These are phyloP conservation scores for Malurus elegans DNA, from an alignment of 2,113 vertebrate species.

Conservation along the genomic window DNA sequence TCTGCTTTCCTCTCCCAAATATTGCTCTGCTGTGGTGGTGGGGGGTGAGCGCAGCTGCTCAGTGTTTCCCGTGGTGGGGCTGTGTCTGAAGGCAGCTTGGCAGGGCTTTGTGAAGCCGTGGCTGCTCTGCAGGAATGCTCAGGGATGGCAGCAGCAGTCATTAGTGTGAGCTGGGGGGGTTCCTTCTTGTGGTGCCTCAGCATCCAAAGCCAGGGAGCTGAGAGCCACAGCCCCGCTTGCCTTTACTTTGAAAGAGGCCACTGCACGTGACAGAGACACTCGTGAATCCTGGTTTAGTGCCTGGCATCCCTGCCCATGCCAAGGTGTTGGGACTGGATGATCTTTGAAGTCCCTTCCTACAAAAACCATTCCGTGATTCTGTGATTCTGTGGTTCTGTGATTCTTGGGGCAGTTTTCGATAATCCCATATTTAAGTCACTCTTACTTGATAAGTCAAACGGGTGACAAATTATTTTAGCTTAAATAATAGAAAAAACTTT, in stretches of 20 bases:
- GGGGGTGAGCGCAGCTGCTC: slow-evolving; percentile 12
- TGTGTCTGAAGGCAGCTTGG: background rate
- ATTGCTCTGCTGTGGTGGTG: background rate
- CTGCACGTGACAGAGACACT: background rate
- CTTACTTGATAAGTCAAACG: background rate
- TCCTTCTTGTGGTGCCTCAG: background rate
- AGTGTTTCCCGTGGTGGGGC: background rate
- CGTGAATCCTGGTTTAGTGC: background rate
- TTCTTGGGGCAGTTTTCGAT: background rate
- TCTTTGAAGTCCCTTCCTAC: background rate
- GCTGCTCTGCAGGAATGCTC: background rate
- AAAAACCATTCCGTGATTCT: background rate
- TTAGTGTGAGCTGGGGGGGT: background rate
- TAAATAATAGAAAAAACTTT: background rate
- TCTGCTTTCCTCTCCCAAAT: background rate
- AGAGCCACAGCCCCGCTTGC: fast-evolving
- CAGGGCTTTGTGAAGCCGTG: background rate
- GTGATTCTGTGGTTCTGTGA: background rate
- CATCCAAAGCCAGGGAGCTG: background rate
- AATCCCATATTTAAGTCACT: background rate
- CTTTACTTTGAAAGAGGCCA: background rate
- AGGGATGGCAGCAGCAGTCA: background rate
- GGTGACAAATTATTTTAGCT: background rate
- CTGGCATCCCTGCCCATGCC: background rate
- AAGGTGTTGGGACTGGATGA: background rate